Evolutionary conservation across 2,797 vertebrate genomes (phyloP).

Genomic region (Myotis daubentonii): DNA sequence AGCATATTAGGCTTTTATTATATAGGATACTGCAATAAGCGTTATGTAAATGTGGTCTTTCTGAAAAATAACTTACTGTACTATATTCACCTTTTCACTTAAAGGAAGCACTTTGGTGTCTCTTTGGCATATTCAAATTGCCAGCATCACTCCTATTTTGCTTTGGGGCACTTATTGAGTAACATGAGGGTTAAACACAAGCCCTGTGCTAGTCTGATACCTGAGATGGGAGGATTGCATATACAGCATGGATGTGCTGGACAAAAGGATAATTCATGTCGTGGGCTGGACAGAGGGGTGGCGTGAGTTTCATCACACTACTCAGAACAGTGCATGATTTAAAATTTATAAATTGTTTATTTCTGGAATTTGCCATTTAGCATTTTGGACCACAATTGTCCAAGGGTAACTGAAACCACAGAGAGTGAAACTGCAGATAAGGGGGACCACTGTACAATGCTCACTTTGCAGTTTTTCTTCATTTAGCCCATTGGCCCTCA

Average conservation of each 20-base stretch:
- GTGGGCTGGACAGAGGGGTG: not conserved
- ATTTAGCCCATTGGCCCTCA: not conserved
- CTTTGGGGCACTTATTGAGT: not conserved
- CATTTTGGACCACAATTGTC: not conserved
- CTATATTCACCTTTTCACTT: not conserved
- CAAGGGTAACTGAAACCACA: not conserved
- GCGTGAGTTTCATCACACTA: not conserved
- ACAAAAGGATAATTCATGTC: not conserved
- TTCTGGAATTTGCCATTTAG: not conserved
- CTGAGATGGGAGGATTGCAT: not conserved
- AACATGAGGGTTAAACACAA: not conserved
- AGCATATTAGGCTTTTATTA: too few species aligned
- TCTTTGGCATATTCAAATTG: not conserved
- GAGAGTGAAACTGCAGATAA: not conserved
- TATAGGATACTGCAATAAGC: not conserved
- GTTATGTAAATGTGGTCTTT: not conserved
- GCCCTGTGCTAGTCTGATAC: not conserved
- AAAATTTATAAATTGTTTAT: not conserved
- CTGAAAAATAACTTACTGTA: not conserved
- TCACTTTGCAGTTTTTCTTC: not conserved
- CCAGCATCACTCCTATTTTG: not conserved
- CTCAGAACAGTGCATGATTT: not conserved
- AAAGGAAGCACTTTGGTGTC: not conserved
- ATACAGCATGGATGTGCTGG: not conserved
- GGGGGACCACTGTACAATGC: not conserved